phyloP scores from a whole-genome alignment of 2,888 invertebrate species.

The Trichopoda pennipes region DNA sequence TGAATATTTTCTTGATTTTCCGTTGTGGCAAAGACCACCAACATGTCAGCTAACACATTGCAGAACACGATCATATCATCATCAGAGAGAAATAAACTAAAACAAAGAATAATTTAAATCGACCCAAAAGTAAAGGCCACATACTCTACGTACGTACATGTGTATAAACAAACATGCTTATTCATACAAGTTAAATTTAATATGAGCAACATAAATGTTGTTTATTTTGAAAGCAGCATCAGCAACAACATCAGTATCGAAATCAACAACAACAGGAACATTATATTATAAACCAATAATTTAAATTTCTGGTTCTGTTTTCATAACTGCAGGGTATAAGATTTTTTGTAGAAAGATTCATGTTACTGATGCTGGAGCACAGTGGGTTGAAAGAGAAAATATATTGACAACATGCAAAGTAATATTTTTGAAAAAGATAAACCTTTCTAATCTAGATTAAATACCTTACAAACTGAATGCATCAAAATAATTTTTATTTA shows the following conservation, averaged over 20 bases:
- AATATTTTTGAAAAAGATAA: no score
- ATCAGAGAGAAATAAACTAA: slow-evolving; percentile 37
- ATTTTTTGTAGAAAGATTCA: slow-evolving; percentile 20
- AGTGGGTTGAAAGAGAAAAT: not conserved
- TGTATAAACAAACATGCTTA: no score
- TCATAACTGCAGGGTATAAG: slow-evolving; percentile 61
- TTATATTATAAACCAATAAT: slow-evolving; percentile 45
- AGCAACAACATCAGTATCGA: slow-evolving; percentile 30
- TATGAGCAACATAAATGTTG: slow-evolving; percentile 61
- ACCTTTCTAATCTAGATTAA: no score
- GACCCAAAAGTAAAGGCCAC: slow-evolving; percentile 45
- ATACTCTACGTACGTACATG: not conserved
- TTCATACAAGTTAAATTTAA: slow-evolving; percentile 23
- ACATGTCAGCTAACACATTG: slow-evolving; percentile 67
- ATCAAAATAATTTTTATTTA: no score
- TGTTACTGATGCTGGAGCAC: not conserved
- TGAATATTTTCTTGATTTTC: slow-evolving; percentile 26
- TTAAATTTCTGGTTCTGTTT: slow-evolving; percentile 53
- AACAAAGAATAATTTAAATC: slow-evolving; percentile 49
- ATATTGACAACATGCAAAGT: no score
- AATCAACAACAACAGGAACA: slow-evolving; percentile 44
- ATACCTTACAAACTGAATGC: no score
- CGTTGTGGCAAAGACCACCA: slow-evolving; percentile 56
- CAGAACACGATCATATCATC: slow-evolving; percentile 57
- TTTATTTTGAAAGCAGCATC: slow-evolving; percentile 64